phyloP scores from a whole-genome alignment of 2,888 invertebrate species.

The Protodeltote pygarga region DNA sequence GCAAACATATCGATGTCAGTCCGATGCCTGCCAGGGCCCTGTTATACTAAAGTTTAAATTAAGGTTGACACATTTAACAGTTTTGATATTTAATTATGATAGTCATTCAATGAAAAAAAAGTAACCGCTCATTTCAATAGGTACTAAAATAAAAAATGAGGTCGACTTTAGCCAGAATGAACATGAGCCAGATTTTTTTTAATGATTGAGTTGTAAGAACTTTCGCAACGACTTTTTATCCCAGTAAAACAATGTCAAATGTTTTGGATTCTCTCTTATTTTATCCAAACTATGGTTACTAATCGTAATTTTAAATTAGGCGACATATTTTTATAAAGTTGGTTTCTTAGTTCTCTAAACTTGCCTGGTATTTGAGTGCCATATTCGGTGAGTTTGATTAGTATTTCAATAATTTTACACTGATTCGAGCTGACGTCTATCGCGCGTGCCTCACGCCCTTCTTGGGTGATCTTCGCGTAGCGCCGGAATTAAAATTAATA shows the following conservation, averaged over 20 bases:
- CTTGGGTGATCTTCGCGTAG: conserved; percentile 79
- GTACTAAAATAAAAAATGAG: too few relatives aligned
- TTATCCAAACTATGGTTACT: too few relatives aligned
- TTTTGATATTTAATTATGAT: background rate
- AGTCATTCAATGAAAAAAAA: too few relatives aligned
- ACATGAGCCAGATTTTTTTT: too few relatives aligned
- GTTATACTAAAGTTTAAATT: conserved; percentile 16
- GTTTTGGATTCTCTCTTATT: too few relatives aligned
- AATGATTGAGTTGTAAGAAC: too few relatives aligned
- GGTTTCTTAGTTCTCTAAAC: conserved; percentile 9
- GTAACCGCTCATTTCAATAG: too few relatives aligned
- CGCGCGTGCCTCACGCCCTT: conserved; percentile 78
- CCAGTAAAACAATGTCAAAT: too few relatives aligned
- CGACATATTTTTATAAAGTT: background rate
- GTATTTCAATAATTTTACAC: conserved; percentile 41
- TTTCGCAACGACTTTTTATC: too few relatives aligned
- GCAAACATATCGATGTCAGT: conserved; percentile 37
- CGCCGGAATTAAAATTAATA: conserved; percentile 86
- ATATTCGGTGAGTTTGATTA: conserved; percentile 21
- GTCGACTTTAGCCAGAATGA: too few relatives aligned
- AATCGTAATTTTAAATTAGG: too few relatives aligned
- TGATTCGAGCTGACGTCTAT: conserved; percentile 47
- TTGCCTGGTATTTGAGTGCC: background rate
- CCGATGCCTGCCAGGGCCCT: conserved; percentile 3
- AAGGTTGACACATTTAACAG: background rate